Evolutionary conservation across 37 sponge, comb jelly and placozoan species (phyloP).

Genomic region (Mnemiopsis leidyi): DNA sequence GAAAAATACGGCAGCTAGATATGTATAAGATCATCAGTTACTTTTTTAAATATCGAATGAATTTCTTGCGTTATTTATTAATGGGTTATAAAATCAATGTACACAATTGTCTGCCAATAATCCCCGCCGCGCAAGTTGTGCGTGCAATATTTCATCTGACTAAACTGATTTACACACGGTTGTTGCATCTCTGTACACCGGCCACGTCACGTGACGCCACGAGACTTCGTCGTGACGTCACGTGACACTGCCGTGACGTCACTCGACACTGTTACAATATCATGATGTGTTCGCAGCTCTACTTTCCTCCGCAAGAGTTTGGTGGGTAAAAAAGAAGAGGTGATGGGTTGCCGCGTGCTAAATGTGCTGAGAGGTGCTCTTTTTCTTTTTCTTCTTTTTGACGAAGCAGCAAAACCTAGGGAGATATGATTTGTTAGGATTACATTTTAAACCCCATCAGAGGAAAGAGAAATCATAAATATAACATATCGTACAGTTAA

Average conservation of each 20-base stretch:
- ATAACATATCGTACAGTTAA: too few relatives aligned
- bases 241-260: not conserved
- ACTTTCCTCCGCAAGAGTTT: not conserved
- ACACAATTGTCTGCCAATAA: not conserved
- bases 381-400: slow-evolving; percentile 49
- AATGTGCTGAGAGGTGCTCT: slow-evolving; percentile 23
- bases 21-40: not conserved
- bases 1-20: not conserved
- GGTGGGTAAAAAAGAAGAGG: not conserved
- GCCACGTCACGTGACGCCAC: not conserved
- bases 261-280: not conserved
- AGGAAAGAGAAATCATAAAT: too few relatives aligned
- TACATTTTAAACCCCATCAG: too few relatives aligned
- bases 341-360: not conserved
- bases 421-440: too few relatives aligned
- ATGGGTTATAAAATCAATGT: not conserved
- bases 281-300: not conserved
- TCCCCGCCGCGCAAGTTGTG: not conserved
- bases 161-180: not conserved
- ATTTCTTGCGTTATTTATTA: not conserved
- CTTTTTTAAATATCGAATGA: not conserved
- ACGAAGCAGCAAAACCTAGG: slow-evolving; percentile 41
- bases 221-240: not conserved
- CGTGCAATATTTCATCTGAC: not conserved
- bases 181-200: not conserved